Base-by-base conservation (phyloP, 2,797 vertebrate species). In the Gymnoscopelus microlampas region DNA sequence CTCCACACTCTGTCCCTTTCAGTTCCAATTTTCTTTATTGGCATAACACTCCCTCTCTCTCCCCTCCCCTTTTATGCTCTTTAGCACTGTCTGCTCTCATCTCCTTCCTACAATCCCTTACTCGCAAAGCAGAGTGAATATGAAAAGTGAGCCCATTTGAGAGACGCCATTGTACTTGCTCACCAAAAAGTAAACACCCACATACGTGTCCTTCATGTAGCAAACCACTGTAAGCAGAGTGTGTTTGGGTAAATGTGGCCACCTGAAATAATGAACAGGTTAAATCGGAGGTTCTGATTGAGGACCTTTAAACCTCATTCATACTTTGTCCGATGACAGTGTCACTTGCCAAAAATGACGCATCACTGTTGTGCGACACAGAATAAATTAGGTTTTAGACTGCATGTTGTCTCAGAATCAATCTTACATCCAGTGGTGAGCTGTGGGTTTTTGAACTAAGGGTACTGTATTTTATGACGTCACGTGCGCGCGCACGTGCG, bases 21-120 rank as follows among this genome's bases (percentile, higher is more conserved):
- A 81, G 15, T 74, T 79, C 69, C 59, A 74, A 64, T 81, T 73
- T 60, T 69, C 64, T 64, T 73, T 61, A 73, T 64, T 68, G 66
- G 49, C 64, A 53, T 11, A 68, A 63, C 13, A 12, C 32, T 26
- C 19, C 50, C 53, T 32, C 59, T 19, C 8, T 59, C 57, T 6
- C 49, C 11, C 5, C 49, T 59, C 48, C 32, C 29, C 57, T 71
- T 47, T 69, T 53, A 35, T 6, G 32, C 39, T 44, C 39, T 66
- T 57, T 56, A 59, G 59, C 48, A 68, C 48, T 32, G 24, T 58
- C 26, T 13, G 19, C 53, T 80, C 54, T 3, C 62, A 13, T 63
- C 60, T 74, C 73, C 56, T 13, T 49, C 39, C 24, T 24, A 23
- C 1, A 24, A 48, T 60, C 13, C 39, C 7, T 50, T 5, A 24